Base-by-base conservation (phyloP, 2,888 invertebrate genomes). In the Caenorhabditis sp. region DNA sequence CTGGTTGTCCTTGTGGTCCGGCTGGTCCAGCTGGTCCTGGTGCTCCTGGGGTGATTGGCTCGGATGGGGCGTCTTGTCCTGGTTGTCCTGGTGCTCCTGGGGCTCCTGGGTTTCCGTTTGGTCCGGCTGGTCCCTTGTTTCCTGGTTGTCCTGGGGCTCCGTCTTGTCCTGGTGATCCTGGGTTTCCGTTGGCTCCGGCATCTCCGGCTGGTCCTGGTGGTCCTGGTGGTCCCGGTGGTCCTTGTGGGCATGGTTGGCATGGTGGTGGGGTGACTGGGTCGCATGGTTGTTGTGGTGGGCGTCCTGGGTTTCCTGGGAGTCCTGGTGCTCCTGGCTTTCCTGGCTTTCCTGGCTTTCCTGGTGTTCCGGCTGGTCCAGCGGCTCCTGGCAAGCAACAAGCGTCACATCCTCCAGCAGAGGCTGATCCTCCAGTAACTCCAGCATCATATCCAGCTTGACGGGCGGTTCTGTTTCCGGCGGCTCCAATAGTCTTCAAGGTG, bases 21-120 rank as follows among this genome's bases (percentile, higher is more conserved):
- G 81, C 74, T 61, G 80, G 52, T 81, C 81, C 83, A 52, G 73
- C 76, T 60, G 81, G 78, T 80, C 83, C 83, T 61, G 81, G 80
- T 63, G 74, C 80, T 76, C 82, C 80, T 60, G 82, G 80, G 25
- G 62, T 71, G 64, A 82, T 70, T 60, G 80, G 79, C 77, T 80
- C 81, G 70, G 69, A 70, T 64, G 75, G 80, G 14, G 80, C 81
- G 54, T 80, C 78, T 61, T 77, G 78, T 77, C 85, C 85, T 61
- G 84, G 82, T 56, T 75, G 72, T 79, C 85, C 85, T 54, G 84
- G 84, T 25, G 80, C 79, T 78, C 81, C 81, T 62, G 81, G 81
- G 54, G 76, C 76, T 67, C 84, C 81, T 50, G 82, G 83, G 62
- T 80, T 76, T 72, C 82, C 82, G 54, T 74, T 72, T 52, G 71